phyloP scores from a whole-genome alignment of 2,797 vertebrate genomes.

The Fistularia commersonii region DNA sequence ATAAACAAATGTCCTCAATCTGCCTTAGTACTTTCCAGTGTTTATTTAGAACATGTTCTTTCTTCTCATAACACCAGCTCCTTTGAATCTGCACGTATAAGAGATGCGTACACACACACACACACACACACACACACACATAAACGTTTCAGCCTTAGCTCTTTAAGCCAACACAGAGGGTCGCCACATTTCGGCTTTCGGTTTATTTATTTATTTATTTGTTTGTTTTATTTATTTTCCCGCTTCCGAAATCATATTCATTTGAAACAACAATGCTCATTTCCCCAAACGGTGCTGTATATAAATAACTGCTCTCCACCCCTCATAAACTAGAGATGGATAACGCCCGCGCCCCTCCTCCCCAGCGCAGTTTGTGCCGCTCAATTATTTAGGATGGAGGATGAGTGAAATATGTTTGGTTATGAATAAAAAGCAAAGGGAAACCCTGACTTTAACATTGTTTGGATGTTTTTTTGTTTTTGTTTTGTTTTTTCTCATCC shows the following conservation, averaged over 20 bases:
- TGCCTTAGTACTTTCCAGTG: not conserved
- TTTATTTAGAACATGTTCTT: conserved; percentile 14
- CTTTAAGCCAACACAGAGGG: no score
- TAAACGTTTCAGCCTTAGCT: no score
- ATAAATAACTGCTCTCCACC: conserved; percentile 69
- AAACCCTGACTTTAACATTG: conserved; percentile 36
- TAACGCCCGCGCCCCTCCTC: conserved; percentile 28
- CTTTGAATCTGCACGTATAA: not conserved
- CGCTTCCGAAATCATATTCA: conserved; percentile 42
- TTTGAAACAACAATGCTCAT: conserved; percentile 48
- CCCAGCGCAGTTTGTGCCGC: conserved; percentile 69
- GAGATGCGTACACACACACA: no score
- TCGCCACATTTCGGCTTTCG: no score
- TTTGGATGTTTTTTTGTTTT: no score
- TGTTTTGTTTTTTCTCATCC: no score
- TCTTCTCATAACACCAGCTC: not conserved
- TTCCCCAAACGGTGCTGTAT: conserved; percentile 44
- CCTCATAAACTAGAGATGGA: conserved; percentile 52
- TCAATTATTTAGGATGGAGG: conserved; percentile 70
- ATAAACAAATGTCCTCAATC: no score
- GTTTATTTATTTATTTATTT: not conserved
- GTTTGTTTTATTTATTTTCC: no score
- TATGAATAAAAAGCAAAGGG: conserved; percentile 60
- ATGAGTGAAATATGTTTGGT: conserved; percentile 72
- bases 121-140: no score